Percentiles rank a stretch among this genome's conserved stretches.
phyloP scores from a whole-genome alignment of 92 coral and sea anemone species.

The Epizoanthus illoricatus region DNA sequence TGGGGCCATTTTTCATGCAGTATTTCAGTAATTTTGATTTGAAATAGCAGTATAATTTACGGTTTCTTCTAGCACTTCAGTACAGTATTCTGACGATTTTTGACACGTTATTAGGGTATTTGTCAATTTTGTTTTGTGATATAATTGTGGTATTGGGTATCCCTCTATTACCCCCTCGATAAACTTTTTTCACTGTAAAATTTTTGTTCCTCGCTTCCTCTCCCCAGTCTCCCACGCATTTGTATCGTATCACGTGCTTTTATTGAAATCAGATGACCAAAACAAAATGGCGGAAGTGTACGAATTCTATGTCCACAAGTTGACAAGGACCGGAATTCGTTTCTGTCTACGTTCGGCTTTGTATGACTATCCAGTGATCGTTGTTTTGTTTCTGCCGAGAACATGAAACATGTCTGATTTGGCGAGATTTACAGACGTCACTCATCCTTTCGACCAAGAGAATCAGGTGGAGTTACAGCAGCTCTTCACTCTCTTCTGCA shows the following conservation, averaged over 20 bases:
- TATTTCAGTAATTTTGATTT: too few relatives aligned
- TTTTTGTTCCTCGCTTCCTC: background rate
- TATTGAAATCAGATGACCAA: conserved; percentile 18
- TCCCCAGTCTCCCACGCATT: conserved; percentile 16
- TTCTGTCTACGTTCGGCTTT: background rate
- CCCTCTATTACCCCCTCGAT: too few relatives aligned
- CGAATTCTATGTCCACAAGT: background rate
- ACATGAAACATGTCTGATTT: conserved; percentile 16
- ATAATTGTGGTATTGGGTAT: too few relatives aligned
- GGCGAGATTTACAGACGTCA: conserved; percentile 36
- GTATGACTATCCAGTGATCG: background rate
- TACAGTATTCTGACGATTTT: too few relatives aligned
- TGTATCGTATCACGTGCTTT: background rate
- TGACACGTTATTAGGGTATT: too few relatives aligned
- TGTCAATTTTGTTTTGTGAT: too few relatives aligned
- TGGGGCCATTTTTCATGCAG: too few relatives aligned
- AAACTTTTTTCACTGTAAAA: too few relatives aligned
- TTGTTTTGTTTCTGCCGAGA: background rate
- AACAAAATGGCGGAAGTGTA: conserved; percentile 38
- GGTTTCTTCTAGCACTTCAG: too few relatives aligned
- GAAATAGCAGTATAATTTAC: too few relatives aligned
- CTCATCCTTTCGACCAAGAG: conserved; percentile 76
- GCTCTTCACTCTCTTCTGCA: conserved; percentile 77
- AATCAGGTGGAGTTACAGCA: conserved; percentile 56
- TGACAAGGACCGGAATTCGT: background rate